Percentiles rank a stretch among this genome's conserved stretches.
These are phyloP conservation scores for Lindbergichthys nudifrons DNA, from an alignment of 2,797 vertebrate species.

Conservation along the genomic window DNA sequence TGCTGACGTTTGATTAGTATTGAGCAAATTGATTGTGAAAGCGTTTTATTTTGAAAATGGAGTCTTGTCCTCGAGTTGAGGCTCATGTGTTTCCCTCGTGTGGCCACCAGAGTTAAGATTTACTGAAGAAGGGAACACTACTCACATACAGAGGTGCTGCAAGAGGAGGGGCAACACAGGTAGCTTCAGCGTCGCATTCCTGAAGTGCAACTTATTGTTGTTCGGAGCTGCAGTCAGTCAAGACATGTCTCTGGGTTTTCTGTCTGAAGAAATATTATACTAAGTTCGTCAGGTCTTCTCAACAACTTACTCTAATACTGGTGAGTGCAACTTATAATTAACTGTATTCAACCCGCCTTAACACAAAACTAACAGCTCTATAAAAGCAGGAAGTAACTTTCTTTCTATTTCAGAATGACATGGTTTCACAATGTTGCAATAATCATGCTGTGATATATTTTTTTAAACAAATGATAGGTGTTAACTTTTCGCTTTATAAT, in stretches of 20 bases:
- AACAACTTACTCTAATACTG: conserved; percentile 1
- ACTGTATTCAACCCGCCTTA: no score
- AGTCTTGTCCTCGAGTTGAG: neutral
- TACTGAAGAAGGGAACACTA: neutral
- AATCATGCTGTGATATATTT: no score
- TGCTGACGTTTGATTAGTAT: neutral
- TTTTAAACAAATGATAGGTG: no score
- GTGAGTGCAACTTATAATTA: conserved; percentile 21
- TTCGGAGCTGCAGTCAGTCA: neutral
- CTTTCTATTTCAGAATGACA: no score
- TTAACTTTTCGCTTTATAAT: no score
- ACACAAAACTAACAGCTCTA: no score
- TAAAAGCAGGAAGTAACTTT: no score
- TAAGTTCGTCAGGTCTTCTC: neutral
- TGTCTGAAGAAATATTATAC: neutral
- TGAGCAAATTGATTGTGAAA: neutral
- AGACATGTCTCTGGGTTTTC: neutral
- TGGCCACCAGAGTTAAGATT: neutral
- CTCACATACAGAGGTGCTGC: neutral
- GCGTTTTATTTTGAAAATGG: neutral
- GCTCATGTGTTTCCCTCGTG: neutral
- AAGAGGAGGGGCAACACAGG: neutral
- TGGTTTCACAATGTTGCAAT: no score
- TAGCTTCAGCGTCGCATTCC: neutral
- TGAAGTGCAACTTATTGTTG: neutral